A percentile compares a stretch with the other conserved stretches of the same genome.
Evolutionary conservation across 2,797 vertebrate genomes (phyloP).

Genomic region (Pseudopleuronectes americanus): DNA sequence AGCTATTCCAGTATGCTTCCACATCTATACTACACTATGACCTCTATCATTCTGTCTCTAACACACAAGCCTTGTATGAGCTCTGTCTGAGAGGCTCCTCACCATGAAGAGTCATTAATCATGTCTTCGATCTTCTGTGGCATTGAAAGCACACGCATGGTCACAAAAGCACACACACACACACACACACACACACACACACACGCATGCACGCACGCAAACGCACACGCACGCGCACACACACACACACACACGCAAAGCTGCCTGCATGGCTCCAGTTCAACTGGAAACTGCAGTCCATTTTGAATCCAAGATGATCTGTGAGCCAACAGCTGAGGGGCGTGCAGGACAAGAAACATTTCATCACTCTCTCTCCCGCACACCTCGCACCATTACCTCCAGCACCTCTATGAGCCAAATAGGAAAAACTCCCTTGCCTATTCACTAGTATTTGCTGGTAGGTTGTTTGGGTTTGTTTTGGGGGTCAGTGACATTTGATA

Average conservation of each 20-base stretch:
- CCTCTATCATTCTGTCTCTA: conserved; percentile 40
- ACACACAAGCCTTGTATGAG: conserved; percentile 55
- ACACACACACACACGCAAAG: conserved; percentile 13
- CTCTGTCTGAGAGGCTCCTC: conserved; percentile 73
- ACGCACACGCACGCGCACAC: conserved; percentile 6
- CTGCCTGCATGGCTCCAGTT: conserved; percentile 73
- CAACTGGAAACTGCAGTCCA: conserved; percentile 75
- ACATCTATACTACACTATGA: conserved; percentile 34
- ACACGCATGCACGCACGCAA: conserved; percentile 27
- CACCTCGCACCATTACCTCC: conserved; percentile 66
- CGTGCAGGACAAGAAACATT: conserved; percentile 64
- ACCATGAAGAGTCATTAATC: conserved; percentile 79
- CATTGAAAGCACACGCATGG: conserved; percentile 46
- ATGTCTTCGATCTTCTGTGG: conserved; percentile 76
- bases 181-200: conserved; percentile 1
- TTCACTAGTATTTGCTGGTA: conserved; percentile 39
- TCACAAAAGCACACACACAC: neutral
- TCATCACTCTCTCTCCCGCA: conserved; percentile 60
- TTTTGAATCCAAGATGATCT: conserved; percentile 74
- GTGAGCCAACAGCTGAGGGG: conserved; percentile 73
- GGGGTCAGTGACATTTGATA: conserved; percentile 31
- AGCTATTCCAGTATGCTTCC: conserved; percentile 43
- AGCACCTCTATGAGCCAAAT: conserved; percentile 62
- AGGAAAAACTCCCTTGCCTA: conserved; percentile 41
- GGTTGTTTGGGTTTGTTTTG: neutral